Conservation (phyloP, 2,113 vertebrate species). For the Sporophila hypoxantha region DNA sequence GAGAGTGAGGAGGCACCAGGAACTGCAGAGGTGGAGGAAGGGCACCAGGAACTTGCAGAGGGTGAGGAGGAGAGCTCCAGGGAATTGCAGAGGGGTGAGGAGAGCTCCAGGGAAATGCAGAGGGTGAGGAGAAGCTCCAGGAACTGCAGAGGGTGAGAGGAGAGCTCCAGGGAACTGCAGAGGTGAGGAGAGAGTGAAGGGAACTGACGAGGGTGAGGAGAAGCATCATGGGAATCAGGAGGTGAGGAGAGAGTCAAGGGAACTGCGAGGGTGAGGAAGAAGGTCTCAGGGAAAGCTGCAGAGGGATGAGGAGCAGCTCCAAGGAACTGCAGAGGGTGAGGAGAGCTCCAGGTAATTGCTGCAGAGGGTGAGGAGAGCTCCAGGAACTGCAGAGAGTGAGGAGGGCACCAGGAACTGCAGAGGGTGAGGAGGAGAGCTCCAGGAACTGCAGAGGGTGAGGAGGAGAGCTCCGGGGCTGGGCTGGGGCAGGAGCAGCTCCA, state of each 20-base stretch:
- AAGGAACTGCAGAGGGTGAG: background rate
- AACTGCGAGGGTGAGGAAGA: background rate
- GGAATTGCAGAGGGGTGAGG: background rate
- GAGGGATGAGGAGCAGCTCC: background rate
- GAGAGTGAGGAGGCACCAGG: background rate
- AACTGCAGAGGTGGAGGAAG: background rate
- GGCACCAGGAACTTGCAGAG: background rate
- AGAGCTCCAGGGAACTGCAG: background rate
- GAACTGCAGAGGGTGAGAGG: background rate
- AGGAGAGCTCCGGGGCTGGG: background rate
- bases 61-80: background rate
- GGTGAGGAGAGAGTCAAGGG: background rate
- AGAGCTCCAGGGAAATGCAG: background rate
- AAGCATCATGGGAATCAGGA: background rate
- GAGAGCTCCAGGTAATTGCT: background rate
- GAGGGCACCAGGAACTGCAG: background rate
- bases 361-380: background rate
- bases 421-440: background rate
- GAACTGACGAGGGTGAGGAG: background rate
- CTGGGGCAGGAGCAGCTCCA: conserved; percentile 13
- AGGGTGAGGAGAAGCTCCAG: background rate
- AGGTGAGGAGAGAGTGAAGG: background rate
- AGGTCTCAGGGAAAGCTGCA: background rate
- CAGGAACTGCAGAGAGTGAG: background rate
- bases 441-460: background rate